Conservation (phyloP, 2,888 invertebrate species). For the Limenitis camilla region DNA sequence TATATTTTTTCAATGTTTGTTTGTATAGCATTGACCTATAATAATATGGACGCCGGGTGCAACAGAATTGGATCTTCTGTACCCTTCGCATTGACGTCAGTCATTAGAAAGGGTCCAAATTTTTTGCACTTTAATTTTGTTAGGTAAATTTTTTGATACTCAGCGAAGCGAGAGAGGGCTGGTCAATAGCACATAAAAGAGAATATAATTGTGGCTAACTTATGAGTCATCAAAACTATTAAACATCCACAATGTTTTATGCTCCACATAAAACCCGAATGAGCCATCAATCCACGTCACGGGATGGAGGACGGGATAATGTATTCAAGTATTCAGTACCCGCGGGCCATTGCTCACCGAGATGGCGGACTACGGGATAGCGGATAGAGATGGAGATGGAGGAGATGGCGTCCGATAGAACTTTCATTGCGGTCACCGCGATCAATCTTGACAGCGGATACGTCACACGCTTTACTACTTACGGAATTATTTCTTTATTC, state of each 20-base stretch:
- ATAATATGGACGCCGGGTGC: no score
- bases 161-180: no score
- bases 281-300: neutral
- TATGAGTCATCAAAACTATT: no score
- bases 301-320: constrained; percentile 1
- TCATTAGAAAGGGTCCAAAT: no score
- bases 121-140: no score
- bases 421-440: constrained; percentile 1
- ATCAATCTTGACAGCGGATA: constrained; percentile 3
- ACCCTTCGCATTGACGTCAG: no score
- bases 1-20: neutral
- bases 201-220: neutral
- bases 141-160: no score
- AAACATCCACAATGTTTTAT: neutral
- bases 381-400: no score
- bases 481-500: no score
- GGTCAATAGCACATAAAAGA: neutral
- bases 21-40: no score
- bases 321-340: constrained; percentile 1
- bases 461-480: neutral
- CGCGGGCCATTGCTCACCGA: constrained; percentile 6
- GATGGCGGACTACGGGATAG: no score
- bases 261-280: neutral
- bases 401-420: neutral
- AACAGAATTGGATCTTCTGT: no score